Percentiles rank a stretch among this genome's conserved stretches.
phyloP scores from a whole-genome alignment of 2,888 invertebrate species.

The Lasioglossum calceatum region DNA sequence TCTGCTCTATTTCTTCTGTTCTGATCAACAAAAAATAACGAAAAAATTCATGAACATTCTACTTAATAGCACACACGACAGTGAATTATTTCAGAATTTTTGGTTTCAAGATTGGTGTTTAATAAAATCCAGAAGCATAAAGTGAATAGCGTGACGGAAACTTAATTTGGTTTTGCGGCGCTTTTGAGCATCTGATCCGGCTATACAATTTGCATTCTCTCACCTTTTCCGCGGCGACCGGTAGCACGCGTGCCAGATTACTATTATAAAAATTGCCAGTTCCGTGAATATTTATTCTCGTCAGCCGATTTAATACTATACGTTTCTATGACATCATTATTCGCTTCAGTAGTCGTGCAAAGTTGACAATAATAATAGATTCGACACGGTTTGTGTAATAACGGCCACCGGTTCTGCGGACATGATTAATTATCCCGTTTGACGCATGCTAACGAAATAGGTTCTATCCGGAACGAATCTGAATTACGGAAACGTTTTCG shows the following conservation, averaged over 20 bases:
- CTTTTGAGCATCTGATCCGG: too few species aligned
- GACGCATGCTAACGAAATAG: slow-evolving; percentile 9
- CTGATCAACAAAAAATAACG: too few species aligned
- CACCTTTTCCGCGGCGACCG: background rate
- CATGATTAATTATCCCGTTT: slow-evolving; percentile 29
- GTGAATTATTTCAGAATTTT: too few species aligned
- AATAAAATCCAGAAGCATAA: too few species aligned
- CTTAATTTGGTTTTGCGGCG: too few species aligned
- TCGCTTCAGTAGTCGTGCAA: slow-evolving; percentile 18
- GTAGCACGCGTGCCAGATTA: background rate
- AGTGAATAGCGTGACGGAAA: too few species aligned
- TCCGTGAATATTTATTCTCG: slow-evolving; percentile 4
- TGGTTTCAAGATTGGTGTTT: too few species aligned
- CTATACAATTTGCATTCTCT: background rate
- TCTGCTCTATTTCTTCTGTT: too few species aligned
- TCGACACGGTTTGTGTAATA: slow-evolving; percentile 39
- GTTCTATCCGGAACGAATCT: slow-evolving; percentile 11
- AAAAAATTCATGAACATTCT: too few species aligned
- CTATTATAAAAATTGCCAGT: slow-evolving; percentile 17
- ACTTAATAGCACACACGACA: too few species aligned
- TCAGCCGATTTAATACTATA: slow-evolving; percentile 1
- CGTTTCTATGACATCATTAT: slow-evolving; percentile 45
- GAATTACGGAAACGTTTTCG: background rate
- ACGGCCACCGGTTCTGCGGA: slow-evolving; percentile 25
- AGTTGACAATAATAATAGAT: slow-evolving; percentile 45